Base-by-base conservation (phyloP, 2,113 vertebrate genomes). In the Osmerus eperlanus region DNA sequence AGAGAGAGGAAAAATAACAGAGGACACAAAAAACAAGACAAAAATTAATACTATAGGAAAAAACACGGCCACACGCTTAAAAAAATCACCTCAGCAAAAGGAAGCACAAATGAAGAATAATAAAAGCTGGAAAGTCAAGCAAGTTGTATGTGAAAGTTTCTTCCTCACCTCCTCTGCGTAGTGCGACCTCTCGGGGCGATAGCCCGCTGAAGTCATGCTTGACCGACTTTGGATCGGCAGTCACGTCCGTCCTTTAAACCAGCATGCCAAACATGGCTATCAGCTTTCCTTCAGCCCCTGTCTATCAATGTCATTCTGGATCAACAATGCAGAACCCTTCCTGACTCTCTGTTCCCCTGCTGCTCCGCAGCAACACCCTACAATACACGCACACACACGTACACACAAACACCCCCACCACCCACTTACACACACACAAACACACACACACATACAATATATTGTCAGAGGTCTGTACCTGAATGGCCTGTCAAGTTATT, bases 271-370 rank as follows among this genome's bases (percentile, higher is more conserved):
- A 92, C 90, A 89, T 91, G 87, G 91, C 90, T 91, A 93, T 92
- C 91, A 92, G 91, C 87, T 91, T 92, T 88, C 88, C 87, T 89
- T 91, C 90, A 87, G 89, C 86, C 90, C 84, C 91, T 93, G 92
- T 92, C 92, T 87, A 89, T 93, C 92, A 93, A 90, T 91, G 92
- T 92, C 92, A 93, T 81, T 87, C 85, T 88, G 89, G 89, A 92
- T 93, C 92, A 93, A 90, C 92, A 93, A 92, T 91, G 91, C 91
- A 92, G 91, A 93, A 92, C 90, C 84, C 85, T 72, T 80, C 79
- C 73, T 79, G 86, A 82, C 83, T 90, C 74, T 71, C 81, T 81
- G 78, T 81, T 90, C 84, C 89, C 84, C 86, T 81, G 81, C 83
- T 88, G 81, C 89, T 85, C 81, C 65, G 81, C 74, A 78, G 72